phyloP scores from a whole-genome alignment of 2,888 invertebrate genomes.

The Spisula subtruncata region DNA sequence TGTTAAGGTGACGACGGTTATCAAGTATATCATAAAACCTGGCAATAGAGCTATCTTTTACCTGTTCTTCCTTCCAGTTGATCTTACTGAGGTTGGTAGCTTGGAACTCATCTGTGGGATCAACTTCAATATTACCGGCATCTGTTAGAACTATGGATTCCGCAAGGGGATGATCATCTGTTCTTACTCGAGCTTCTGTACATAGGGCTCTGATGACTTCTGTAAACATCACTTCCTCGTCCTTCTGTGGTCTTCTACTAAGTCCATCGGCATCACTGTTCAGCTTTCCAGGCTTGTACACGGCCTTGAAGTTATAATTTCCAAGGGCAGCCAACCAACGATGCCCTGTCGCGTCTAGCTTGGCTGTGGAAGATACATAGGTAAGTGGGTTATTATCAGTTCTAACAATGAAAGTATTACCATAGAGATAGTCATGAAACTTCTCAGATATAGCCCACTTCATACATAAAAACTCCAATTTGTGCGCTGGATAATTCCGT shows the following conservation, averaged over 20 bases:
- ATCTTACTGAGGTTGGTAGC: background rate
- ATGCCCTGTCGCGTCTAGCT: too few relatives aligned
- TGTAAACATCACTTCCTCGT: slow-evolving; percentile 29
- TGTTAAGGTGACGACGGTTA: too few relatives aligned
- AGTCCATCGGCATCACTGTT: too few relatives aligned
- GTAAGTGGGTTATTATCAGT: slow-evolving; percentile 62
- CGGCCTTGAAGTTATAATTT: too few relatives aligned
- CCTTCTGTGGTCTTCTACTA: too few relatives aligned
- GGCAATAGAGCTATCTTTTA: background rate
- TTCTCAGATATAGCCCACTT: slow-evolving; percentile 57
- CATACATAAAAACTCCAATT: slow-evolving; percentile 49
- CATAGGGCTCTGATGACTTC: slow-evolving; percentile 37
- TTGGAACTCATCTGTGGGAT: background rate
- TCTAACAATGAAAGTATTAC: slow-evolving; percentile 27
- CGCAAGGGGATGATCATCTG: slow-evolving; percentile 14
- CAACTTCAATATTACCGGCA: too few relatives aligned
- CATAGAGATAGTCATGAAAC: slow-evolving; percentile 55
- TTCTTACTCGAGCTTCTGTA: slow-evolving; percentile 30
- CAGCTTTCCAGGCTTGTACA: too few relatives aligned
- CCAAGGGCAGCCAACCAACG: too few relatives aligned
- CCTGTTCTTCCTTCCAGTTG: slow-evolving; percentile 31
- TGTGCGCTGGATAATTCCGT: slow-evolving; percentile 48
- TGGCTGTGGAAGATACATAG: slow-evolving; percentile 48
- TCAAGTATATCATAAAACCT: background rate
- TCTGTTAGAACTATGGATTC: slow-evolving; percentile 13